phyloP scores from a whole-genome alignment of 1,140 invertebrate genomes.

The Brachionus paranguensis region DNA sequence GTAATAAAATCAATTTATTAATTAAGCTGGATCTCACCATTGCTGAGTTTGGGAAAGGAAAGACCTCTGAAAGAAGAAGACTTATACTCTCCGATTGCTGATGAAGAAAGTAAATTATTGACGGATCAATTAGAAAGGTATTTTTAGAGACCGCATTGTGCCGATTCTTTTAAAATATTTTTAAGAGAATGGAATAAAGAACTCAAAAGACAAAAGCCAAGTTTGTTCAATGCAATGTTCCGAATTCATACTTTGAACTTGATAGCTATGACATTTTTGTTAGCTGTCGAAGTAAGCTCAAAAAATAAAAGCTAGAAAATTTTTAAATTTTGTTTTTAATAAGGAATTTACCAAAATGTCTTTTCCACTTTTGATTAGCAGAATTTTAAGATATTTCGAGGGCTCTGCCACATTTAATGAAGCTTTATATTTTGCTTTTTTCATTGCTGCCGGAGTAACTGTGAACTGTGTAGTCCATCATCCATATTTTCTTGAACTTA shows the following conservation, averaged over 20 bases:
- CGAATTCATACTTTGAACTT: not conserved
- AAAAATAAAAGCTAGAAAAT: not conserved
- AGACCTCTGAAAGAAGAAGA: constrained; percentile 18
- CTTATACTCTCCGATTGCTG: not conserved
- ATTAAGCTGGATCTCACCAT: constrained; percentile 17
- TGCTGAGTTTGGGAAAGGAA: constrained; percentile 5
- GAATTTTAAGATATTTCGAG: constrained; percentile 35
- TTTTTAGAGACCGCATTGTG: not conserved
- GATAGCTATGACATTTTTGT: not conserved
- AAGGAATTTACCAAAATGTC: constrained; percentile 38
- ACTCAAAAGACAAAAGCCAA: constrained; percentile 25
- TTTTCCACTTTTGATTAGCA: not conserved
- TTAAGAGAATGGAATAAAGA: constrained; percentile 35
- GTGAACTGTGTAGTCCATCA: constrained; percentile 66
- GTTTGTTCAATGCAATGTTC: not conserved
- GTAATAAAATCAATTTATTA: not conserved
- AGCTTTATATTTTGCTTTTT: not conserved
- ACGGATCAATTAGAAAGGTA: constrained; percentile 35
- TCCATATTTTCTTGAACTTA: constrained; percentile 69
- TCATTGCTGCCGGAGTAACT: not conserved
- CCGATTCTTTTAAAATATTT: not conserved
- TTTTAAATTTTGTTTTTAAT: not conserved
- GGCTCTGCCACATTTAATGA: not conserved
- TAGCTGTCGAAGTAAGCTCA: not conserved
- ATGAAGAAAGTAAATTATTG: constrained; percentile 3